These are phyloP conservation scores for Apantesis nais DNA, from an alignment of 2,888 invertebrate genomes.

Conservation along the genomic window DNA sequence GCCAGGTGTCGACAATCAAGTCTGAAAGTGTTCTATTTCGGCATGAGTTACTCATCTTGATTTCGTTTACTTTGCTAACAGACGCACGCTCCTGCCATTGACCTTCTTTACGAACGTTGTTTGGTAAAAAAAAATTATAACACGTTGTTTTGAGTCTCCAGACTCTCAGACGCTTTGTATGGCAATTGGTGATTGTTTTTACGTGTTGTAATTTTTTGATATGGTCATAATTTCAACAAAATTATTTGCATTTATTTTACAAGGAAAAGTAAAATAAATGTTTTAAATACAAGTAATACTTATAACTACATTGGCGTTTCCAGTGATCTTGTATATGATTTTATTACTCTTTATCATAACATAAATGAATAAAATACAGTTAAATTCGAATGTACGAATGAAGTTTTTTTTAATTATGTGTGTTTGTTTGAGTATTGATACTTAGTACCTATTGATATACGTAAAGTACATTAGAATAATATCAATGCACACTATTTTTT, in stretches of 20 bases:
- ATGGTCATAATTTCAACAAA: constrained; percentile 15
- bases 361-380: neutral
- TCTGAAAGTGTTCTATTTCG: constrained; percentile 78
- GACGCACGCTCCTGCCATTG: constrained; percentile 79
- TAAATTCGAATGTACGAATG: neutral
- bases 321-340: neutral
- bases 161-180: constrained; percentile 6
- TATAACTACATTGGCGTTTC: neutral
- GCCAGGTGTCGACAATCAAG: constrained; percentile 67
- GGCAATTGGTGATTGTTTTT: neutral
- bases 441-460: neutral
- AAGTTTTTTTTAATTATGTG: neutral
- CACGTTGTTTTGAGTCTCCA: constrained; percentile 32
- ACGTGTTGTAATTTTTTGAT: constrained; percentile 1
- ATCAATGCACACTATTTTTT: neutral
- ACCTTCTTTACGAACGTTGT: constrained; percentile 72
- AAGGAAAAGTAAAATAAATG: neutral
- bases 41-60: constrained; percentile 73
- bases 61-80: constrained; percentile 76
- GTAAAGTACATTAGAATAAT: too few species aligned
- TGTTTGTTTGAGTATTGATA: neutral
- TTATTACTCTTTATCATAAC: neutral
- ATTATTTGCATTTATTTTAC: constrained; percentile 9
- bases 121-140: constrained; percentile 63
- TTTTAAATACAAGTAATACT: neutral